These are phyloP conservation scores for Drosophila sucinea DNA, from an alignment of 1,140 invertebrate species.

Conservation along the genomic window DNA sequence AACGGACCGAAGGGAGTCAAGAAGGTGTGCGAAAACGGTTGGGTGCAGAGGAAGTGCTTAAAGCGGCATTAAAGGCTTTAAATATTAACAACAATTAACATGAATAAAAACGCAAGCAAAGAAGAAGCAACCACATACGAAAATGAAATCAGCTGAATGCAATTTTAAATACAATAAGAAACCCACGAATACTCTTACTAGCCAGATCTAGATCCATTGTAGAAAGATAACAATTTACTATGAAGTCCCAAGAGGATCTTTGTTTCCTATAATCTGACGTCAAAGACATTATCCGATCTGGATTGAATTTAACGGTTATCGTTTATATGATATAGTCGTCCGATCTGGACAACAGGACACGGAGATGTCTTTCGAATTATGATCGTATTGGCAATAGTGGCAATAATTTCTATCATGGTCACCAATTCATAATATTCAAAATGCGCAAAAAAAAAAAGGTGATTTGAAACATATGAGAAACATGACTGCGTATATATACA, in stretches of 20 bases:
- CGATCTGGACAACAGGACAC: too few species aligned
- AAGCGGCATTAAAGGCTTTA: slow-evolving; percentile 28
- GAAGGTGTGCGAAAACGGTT: neutral
- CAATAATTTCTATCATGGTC: slow-evolving; percentile 7
- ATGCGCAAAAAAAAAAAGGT: slow-evolving; percentile 13
- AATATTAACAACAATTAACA: slow-evolving; percentile 25
- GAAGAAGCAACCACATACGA: neutral
- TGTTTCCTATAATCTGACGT: too few species aligned
- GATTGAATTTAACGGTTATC: too few species aligned
- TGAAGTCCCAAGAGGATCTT: too few species aligned
- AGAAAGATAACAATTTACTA: too few species aligned
- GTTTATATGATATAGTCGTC: too few species aligned
- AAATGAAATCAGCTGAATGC: neutral
- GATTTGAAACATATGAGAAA: slow-evolving; percentile 30
- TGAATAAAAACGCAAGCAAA: too few species aligned
- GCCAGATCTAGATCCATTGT: too few species aligned
- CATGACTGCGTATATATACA: slow-evolving; percentile 48
- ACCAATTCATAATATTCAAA: neutral
- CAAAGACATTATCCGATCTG: too few species aligned
- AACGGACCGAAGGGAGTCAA: neutral
- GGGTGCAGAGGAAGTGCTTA: neutral
- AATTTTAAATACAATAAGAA: neutral
- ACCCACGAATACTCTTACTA: too few species aligned
- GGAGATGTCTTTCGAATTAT: too few species aligned
- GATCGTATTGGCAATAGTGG: too few species aligned